Percentiles rank a stretch among this genome's conserved stretches.
Evolutionary conservation across 2,797 vertebrate species (phyloP).

Genomic region (Falco rusticolus): DNA sequence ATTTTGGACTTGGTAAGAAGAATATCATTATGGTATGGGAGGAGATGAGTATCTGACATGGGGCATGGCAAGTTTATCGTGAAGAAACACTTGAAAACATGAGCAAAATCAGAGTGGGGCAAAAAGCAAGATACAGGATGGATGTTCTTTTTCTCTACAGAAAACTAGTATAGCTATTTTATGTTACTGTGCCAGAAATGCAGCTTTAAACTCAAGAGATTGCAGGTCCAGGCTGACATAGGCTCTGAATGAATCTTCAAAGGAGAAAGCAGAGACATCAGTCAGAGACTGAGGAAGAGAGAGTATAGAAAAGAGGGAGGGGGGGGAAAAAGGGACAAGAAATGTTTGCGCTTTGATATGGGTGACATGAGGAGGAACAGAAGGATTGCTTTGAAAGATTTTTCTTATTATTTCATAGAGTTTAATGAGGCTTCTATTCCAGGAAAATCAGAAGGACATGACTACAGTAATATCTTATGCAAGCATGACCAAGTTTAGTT

Average conservation of each 20-base stretch:
- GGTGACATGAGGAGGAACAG: constrained; percentile 25
- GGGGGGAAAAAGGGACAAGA: not conserved
- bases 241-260: constrained; percentile 32
- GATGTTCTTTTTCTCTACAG: not conserved
- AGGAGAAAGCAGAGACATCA: constrained; percentile 19
- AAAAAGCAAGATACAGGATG: constrained; percentile 10
- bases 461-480: not conserved
- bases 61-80: not conserved
- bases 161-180: not conserved
- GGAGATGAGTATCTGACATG: constrained; percentile 26
- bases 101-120: constrained; percentile 28
- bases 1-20: constrained; percentile 61
- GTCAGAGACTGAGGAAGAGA: constrained; percentile 60
- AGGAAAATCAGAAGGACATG: not conserved
- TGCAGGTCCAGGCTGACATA: not conserved
- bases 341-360: constrained; percentile 10
- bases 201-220: constrained; percentile 39
- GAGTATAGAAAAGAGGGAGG: not conserved
- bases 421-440: not conserved
- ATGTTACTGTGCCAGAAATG: constrained; percentile 48
- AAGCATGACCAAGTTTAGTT: not conserved
- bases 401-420: not conserved
- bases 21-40: constrained; percentile 39
- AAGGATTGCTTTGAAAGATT: not conserved
- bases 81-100: constrained; percentile 44